Conservation (phyloP, 2,797 vertebrate species). For the Lepilemur ruficaudatus region DNA sequence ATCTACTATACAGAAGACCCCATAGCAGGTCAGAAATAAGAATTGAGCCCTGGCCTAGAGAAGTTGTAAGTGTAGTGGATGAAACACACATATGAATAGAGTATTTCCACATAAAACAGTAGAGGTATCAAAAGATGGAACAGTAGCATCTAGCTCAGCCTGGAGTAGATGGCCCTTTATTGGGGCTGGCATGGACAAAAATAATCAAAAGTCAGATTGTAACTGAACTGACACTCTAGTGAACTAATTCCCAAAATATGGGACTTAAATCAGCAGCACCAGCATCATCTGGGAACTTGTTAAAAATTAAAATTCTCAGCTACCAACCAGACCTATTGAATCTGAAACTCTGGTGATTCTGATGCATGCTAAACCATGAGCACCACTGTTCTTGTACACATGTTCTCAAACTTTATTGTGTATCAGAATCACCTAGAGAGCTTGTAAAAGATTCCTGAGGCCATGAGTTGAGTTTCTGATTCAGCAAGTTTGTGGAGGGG, state of each 20-base stretch:
- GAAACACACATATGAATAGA: not conserved
- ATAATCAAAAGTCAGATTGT: not conserved
- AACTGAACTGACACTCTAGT: not conserved
- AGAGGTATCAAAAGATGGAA: not conserved
- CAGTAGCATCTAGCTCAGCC: not conserved
- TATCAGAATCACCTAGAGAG: not conserved
- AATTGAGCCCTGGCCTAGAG: not conserved
- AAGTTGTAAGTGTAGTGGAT: not conserved
- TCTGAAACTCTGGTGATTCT: not conserved
- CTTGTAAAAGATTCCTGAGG: not conserved
- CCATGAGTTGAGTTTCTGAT: not conserved
- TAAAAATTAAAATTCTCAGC: not conserved
- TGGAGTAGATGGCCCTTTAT: not conserved
- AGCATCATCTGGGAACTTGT: not conserved
- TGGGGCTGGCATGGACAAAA: not conserved
- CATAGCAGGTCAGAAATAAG: not conserved
- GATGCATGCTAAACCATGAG: not conserved
- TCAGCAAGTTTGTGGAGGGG: not conserved
- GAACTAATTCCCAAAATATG: not conserved
- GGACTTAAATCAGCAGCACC: not conserved
- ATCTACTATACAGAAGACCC: not conserved
- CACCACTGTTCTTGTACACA: not conserved
- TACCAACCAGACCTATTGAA: not conserved
- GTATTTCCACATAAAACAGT: not conserved
- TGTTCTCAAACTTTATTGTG: not conserved